Evolutionary conservation across 35 echinoderm and acorn worm genomes (phyloP), one percentile per base, ranked within the genome.

Genomic region (Apostichopus californicus): DNA sequence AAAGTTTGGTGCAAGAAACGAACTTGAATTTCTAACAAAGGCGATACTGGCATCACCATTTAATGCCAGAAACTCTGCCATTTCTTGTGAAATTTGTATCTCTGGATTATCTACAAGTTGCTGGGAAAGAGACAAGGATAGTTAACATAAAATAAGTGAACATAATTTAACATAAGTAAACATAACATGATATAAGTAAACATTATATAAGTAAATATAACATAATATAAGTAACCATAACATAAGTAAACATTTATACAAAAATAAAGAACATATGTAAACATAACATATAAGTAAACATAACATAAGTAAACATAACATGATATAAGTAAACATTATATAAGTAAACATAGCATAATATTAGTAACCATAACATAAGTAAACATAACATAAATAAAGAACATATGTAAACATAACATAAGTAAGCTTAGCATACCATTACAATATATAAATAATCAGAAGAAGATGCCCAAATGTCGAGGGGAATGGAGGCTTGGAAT

Each of bases 21-120:
- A 83, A 17, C 46, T 55, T 17, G 80, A 17, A 53, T 54, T 26
- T 55, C 56, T 12, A 5, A 83, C 80, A 56, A 83, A 83, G 13
- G 80, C 80, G 9, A 83, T 83, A 55, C 55, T 20, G 1, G 80
- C 53, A 14, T 83, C 56, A 5, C 80, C 80, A 5, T 83, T 54
- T 26, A 83, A 11, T 14, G 80, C 80, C 80, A 83, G 28, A 55
- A 83, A 83, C 58, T 12, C 80, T 3, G 56, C 80, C 80, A 83
- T 55, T 11, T 83, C 80, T 83, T 54, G 80, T 1, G 80, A 83
- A 12, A 53, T 55, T 5, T 83, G 80, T 12, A 83, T 55, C 52
- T 54, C 6, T 83, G 80, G 80, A 83, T 21, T 83, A 11, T 83
- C 53, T 54, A 83, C 46, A n/a, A 83, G 80, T 83, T 83, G 80